These are phyloP conservation scores for Acanthochromis polyacanthus DNA, from an alignment of 2,113 vertebrate species.

Conservation along the genomic window DNA sequence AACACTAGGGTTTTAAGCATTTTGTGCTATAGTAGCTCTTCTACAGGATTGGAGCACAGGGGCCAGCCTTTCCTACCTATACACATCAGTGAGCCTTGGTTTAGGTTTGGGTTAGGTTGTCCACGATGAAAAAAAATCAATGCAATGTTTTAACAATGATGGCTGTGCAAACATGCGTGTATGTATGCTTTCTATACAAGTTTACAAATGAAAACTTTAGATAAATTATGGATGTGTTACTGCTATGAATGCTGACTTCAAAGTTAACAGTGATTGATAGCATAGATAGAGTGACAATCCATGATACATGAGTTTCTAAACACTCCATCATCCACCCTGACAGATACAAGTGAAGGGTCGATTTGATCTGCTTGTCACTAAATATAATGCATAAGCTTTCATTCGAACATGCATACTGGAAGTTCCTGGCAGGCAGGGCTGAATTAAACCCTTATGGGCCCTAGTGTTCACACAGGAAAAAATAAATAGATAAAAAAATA, in stretches of 20 bases:
- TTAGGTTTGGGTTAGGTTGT: too few species aligned
- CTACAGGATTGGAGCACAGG: too few species aligned
- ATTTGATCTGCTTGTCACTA: constrained; percentile 28
- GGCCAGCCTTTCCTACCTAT: too few species aligned
- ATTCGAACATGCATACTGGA: background rate
- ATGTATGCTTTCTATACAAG: background rate
- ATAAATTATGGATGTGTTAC: constrained; percentile 15
- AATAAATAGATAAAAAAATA: too few species aligned
- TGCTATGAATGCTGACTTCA: background rate
- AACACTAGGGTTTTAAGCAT: too few species aligned
- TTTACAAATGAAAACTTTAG: background rate
- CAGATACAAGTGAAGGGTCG: constrained; percentile 5
- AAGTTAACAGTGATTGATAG: constrained; percentile 20
- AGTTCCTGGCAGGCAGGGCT: background rate
- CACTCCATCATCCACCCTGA: constrained; percentile 37
- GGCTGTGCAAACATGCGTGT: background rate
- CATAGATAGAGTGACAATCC: constrained; percentile 1
- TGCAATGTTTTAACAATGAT: too few species aligned
- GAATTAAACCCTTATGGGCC: background rate
- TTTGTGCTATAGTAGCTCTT: too few species aligned
- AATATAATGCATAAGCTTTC: constrained; percentile 8
- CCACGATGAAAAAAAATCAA: too few species aligned
- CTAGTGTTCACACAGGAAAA: too few species aligned
- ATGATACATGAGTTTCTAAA: background rate
- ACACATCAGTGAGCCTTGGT: too few species aligned